Evolutionary conservation across 2,113 vertebrate genomes (phyloP).

Genomic region (Cyprinus carpio): DNA sequence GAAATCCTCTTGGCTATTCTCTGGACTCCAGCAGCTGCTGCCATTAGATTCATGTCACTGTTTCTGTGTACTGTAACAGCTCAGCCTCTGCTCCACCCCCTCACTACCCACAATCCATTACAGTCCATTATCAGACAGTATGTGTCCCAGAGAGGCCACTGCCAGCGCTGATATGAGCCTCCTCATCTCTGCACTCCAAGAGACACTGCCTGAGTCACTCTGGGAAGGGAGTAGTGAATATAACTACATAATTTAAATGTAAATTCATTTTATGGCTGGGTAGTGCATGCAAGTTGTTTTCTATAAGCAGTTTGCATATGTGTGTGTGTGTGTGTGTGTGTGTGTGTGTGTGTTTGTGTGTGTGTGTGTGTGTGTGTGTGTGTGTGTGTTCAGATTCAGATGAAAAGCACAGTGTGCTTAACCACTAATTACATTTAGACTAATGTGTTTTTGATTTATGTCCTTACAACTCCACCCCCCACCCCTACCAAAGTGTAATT

Average conservation of each 20-base stretch:
- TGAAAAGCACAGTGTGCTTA: constrained; percentile 49
- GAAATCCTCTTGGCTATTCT: constrained; percentile 3
- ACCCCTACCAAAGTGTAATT: constrained; percentile 52
- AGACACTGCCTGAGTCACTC: background rate
- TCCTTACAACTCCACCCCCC: constrained; percentile 44
- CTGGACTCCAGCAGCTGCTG: constrained; percentile 18
- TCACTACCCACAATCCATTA: constrained; percentile 5
- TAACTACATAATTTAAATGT: background rate
- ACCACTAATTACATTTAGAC: constrained; percentile 72
- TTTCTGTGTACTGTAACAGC: constrained; percentile 6
- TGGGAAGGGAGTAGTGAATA: background rate
- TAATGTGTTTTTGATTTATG: constrained; percentile 74
- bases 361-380: background rate
- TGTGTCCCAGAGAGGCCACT: background rate
- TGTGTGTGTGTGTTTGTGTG: background rate
- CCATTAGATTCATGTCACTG: constrained; percentile 8
- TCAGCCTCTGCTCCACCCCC: constrained; percentile 8
- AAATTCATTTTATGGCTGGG: background rate
- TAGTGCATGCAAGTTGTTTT: background rate
- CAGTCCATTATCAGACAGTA: constrained; percentile 17
- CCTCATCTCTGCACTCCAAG: background rate
- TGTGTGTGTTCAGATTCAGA: background rate
- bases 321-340: background rate
- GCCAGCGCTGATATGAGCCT: background rate
- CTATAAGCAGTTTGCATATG: background rate